Evolutionary conservation across 2,797 vertebrate genomes (phyloP).

Genomic region (Melanogrammus aeglefinus): DNA sequence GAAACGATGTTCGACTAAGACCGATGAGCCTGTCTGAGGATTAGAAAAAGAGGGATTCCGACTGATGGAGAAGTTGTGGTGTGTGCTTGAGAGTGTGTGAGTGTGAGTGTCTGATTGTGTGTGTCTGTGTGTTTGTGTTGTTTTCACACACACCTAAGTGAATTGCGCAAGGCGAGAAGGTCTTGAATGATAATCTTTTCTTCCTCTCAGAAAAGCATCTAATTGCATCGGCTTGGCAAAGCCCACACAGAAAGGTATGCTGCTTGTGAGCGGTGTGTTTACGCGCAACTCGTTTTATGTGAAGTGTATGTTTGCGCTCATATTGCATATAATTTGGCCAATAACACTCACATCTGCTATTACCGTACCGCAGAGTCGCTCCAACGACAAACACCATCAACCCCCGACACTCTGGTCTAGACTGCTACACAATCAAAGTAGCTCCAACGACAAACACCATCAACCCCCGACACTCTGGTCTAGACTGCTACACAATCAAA

Average conservation of each 20-base stretch:
- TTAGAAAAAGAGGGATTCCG: constrained; percentile 60
- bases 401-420: constrained; percentile 43
- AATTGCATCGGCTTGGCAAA: constrained; percentile 68
- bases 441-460: constrained; percentile 52
- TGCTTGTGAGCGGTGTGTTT: constrained; percentile 65
- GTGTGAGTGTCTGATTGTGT: neutral
- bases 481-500: constrained; percentile 35
- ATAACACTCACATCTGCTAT: constrained; percentile 71
- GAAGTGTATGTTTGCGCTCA: constrained; percentile 69
- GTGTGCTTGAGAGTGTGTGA: neutral
- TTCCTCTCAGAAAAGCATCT: constrained; percentile 70
- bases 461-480: constrained; percentile 48
- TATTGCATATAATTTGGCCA: constrained; percentile 76
- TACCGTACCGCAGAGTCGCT: constrained; percentile 66
- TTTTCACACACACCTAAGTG: constrained; percentile 36
- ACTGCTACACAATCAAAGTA: constrained; percentile 47
- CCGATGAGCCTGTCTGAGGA: constrained; percentile 38
- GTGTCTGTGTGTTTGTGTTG: neutral
- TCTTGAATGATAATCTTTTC: constrained; percentile 72
- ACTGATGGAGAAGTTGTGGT: constrained; percentile 8
- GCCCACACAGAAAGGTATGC: constrained; percentile 75
- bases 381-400: constrained; percentile 54
- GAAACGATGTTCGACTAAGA: constrained; percentile 55
- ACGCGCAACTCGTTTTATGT: constrained; percentile 67
- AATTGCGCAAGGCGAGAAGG: constrained; percentile 56